Percentiles rank a stretch among this genome's conserved stretches.
These are phyloP conservation scores for Gymnoscopelus braueri DNA, from an alignment of 2,797 vertebrate species.

Conservation along the genomic window DNA sequence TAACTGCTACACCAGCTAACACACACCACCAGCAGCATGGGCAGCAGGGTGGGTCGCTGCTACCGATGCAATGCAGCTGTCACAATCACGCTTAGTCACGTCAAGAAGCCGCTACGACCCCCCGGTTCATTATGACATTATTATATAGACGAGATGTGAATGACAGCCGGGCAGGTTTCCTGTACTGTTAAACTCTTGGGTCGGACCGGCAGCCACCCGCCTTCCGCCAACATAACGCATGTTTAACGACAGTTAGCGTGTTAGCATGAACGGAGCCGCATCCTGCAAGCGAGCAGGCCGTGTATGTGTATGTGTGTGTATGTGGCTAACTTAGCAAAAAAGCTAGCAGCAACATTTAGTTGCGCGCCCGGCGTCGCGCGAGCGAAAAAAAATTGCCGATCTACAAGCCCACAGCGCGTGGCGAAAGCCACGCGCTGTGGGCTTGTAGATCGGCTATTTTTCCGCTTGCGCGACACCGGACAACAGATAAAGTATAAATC, in stretches of 20 bases:
- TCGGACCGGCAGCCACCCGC: neutral
- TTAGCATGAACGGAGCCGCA: neutral
- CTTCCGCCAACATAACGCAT: neutral
- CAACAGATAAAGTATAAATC: no score
- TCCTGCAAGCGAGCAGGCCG: slow-evolving; percentile 43
- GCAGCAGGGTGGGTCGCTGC: slow-evolving; percentile 52
- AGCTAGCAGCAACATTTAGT: slow-evolving; percentile 45
- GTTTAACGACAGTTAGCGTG: slow-evolving; percentile 24
- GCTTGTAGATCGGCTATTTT: no score
- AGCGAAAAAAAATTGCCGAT: no score
- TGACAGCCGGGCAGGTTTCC: accelerated
- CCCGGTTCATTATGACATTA: slow-evolving; percentile 4
- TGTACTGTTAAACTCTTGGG: accelerated
- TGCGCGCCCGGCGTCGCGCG: slow-evolving; percentile 21
- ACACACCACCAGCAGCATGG: slow-evolving; percentile 45
- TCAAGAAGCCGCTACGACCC: neutral
- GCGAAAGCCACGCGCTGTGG: no score
- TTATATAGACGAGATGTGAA: accelerated
- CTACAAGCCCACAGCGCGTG: no score
- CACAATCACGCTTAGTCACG: neutral
- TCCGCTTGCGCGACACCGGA: no score
- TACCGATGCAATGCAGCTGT: neutral
- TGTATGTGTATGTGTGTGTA: neutral
- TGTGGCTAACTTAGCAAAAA: neutral
- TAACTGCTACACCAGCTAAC: slow-evolving; percentile 35